Evolutionary conservation across 37 sponge, comb jelly and placozoan genomes (phyloP), one percentile per base, ranked within the genome.

Genomic region (Hormiphora californensis): DNA sequence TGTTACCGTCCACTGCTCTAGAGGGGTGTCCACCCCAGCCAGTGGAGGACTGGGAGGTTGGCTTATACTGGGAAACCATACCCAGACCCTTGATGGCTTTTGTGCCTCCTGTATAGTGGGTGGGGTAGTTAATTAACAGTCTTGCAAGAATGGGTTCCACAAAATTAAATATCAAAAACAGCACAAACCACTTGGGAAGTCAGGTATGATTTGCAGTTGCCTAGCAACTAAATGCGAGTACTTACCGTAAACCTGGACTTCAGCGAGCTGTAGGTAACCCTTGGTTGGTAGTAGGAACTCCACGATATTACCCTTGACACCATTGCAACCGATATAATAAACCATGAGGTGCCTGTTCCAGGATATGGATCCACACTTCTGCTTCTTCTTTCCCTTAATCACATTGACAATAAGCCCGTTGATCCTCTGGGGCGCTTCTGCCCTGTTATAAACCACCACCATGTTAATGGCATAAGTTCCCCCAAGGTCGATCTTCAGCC

Each of bases 41-140:
- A 4, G 61, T 57, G 27, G 61, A 57, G n/a, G 61, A 57, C 61
- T 57, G 61, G n/a, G 61, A 57, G 61, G 61, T 57, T 57, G 61
- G 61, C 27, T 57, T 57, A 30, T 19, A 57, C 30, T 57, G 27
- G 7, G 61, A 57, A 23, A 57, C 5, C 30, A 57, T 5, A 30
- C 27, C 27, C 7, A 57, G 61, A 19, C 61, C 61, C 5, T 25
- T 28, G n/a, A 57, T 30, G 17, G 61, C 9, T 25, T 57, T 57
- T 25, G 61, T 25, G 7, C 61, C 61, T 19, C 61, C n/a, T n/a
- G n/a, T n/a, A n/a, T n/a, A n/a, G n/a, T n/a, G n/a, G n/a, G n/a
- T n/a, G n/a, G n/a, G n/a, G n/a, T n/a, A n/a, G n/a, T n/a, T n/a
- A n/a, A n/a, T n/a, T n/a, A n/a, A n/a, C n/a, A n/a, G n/a, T n/a